Evolutionary conservation across 2,113 vertebrate species (phyloP).

Genomic region (Dromiciops gliroides): DNA sequence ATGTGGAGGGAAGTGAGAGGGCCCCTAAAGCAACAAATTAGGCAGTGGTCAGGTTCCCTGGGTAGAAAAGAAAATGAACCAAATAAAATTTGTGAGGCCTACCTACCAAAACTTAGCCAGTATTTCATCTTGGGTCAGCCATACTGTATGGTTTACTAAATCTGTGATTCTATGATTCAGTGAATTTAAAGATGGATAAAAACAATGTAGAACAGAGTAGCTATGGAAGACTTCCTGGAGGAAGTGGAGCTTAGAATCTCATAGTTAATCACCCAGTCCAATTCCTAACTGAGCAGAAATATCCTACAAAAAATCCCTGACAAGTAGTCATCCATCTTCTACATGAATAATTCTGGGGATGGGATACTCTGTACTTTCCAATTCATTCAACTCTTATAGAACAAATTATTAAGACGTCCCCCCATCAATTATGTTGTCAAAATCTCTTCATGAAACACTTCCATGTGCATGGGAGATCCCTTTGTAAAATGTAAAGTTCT

Average conservation of each 20-base stretch:
- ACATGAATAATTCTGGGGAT: background rate
- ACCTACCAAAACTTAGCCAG: background rate
- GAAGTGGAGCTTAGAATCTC: background rate
- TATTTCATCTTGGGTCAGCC: background rate
- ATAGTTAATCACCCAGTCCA: background rate
- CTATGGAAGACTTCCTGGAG: background rate
- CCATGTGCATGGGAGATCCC: background rate
- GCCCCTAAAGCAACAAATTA: background rate
- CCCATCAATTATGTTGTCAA: background rate
- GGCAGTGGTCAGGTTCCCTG: background rate
- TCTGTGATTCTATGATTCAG: background rate
- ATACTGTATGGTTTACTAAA: background rate
- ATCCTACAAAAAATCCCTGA: background rate
- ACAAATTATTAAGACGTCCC: background rate
- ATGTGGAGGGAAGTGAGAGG: background rate
- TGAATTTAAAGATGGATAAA: background rate
- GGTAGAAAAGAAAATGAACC: background rate
- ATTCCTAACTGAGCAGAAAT: background rate
- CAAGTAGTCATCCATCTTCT: background rate
- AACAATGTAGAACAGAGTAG: background rate
- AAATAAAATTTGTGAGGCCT: background rate
- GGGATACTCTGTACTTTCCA: background rate
- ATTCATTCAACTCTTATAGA: background rate
- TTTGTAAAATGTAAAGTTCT: background rate
- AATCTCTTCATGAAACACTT: background rate